phyloP scores from a whole-genome alignment of 2,888 invertebrate genomes.

The Microdon myrmicae region DNA sequence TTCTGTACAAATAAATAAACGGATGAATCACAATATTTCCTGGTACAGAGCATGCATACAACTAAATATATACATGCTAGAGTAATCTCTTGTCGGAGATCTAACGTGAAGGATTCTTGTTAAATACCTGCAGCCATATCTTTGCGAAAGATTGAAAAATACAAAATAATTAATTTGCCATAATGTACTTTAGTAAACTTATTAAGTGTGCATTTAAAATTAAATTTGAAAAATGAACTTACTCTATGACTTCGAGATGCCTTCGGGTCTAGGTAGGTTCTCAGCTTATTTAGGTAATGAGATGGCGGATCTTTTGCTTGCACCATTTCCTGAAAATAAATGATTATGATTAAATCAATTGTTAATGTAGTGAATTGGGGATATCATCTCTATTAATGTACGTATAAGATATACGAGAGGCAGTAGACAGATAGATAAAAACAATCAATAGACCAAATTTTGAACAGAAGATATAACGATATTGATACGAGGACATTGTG shows the following conservation, averaged over 20 bases:
- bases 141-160: conserved; percentile 32
- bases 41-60: no score
- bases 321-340: conserved; percentile 85
- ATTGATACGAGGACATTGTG: no score
- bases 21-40: no score
- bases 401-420: not conserved
- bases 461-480: no score
- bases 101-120: no score
- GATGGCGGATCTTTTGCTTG: conserved; percentile 98
- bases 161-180: conserved; percentile 23
- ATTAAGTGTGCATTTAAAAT: conserved; percentile 25
- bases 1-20: no score
- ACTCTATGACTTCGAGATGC: conserved; percentile 95
- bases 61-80: no score
- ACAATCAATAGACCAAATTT: not conserved
- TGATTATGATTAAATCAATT: conserved; percentile 41
- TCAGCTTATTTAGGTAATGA: conserved; percentile 94
- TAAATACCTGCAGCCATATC: conserved; percentile 52
- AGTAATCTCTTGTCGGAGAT: no score
- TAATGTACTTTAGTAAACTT: conserved; percentile 13
- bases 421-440: not conserved
- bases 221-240: conserved; percentile 65
- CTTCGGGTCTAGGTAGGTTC: conserved; percentile 95
- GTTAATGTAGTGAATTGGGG: no score
- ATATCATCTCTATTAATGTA: no score